phyloP scores from a whole-genome alignment of 2,888 invertebrate genomes.

The Dioctria rufipes region DNA sequence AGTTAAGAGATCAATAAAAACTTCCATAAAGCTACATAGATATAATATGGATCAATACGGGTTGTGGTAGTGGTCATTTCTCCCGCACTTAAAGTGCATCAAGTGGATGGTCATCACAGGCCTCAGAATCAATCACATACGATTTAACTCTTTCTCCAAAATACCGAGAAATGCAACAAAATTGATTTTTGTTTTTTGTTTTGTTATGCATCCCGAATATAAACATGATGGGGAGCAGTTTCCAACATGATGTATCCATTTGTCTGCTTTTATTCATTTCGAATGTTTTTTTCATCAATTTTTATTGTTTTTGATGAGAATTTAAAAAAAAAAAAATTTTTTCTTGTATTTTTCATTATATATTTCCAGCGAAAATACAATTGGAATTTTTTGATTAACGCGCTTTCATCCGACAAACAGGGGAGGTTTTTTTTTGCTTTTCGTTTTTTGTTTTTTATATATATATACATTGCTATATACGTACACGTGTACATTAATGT shows the following conservation, averaged over 20 bases:
- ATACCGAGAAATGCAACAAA: slow-evolving; percentile 50
- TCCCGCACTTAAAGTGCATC: slow-evolving; percentile 14
- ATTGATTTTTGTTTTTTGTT: slow-evolving; percentile 34
- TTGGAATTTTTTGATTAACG: slow-evolving; percentile 46
- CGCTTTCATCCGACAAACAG: not conserved
- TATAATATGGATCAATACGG: slow-evolving; percentile 4
- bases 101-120: slow-evolving; percentile 3
- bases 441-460: slow-evolving; percentile 20
- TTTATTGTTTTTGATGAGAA: slow-evolving; percentile 47
- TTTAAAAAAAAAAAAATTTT: slow-evolving; percentile 19
- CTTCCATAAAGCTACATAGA: slow-evolving; percentile 20
- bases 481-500: not conserved
- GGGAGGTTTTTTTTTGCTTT: too few relatives aligned
- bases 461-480: slow-evolving; percentile 1
- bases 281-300: slow-evolving; percentile 41
- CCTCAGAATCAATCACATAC: slow-evolving; percentile 17
- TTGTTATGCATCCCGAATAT: slow-evolving; percentile 14
- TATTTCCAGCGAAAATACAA: slow-evolving; percentile 35
- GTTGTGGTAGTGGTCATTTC: slow-evolving; percentile 12
- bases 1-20: slow-evolving; percentile 27
- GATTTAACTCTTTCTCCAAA: slow-evolving; percentile 26
- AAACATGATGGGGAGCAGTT: slow-evolving; percentile 46
- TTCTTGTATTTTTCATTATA: slow-evolving; percentile 40
- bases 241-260: slow-evolving; percentile 36
- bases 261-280: slow-evolving; percentile 38